A percentile compares a stretch with the other conserved stretches of the same genome.
Evolutionary conservation across 2,888 invertebrate genomes (phyloP).

Genomic region (Neoitamus cyanurus): DNA sequence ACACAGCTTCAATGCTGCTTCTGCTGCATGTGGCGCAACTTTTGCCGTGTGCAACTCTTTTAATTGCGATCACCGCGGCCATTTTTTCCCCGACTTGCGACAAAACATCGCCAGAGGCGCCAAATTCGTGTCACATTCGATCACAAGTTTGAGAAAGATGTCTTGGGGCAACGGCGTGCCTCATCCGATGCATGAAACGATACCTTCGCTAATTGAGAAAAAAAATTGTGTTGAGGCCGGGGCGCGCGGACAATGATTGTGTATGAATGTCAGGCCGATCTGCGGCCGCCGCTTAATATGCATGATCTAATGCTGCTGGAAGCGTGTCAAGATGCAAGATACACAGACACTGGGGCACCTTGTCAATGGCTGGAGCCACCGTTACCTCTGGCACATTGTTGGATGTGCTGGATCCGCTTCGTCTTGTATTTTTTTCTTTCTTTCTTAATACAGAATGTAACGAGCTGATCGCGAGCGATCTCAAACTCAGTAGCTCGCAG

Average conservation of each 20-base stretch:
- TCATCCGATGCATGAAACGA: constrained; percentile 17
- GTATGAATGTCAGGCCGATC: constrained; percentile 3
- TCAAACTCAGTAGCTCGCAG: background rate
- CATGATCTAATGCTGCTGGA: constrained; percentile 16
- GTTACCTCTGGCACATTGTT: background rate
- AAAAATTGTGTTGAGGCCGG: constrained; percentile 15
- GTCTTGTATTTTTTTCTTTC: background rate
- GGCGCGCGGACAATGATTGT: constrained; percentile 4
- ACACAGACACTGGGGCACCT: constrained; percentile 12
- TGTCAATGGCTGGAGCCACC: background rate
- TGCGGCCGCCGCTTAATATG: background rate
- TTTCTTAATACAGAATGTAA: background rate
- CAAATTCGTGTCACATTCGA: constrained; percentile 20
- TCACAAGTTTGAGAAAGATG: background rate
- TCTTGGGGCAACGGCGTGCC: background rate
- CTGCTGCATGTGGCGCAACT: background rate
- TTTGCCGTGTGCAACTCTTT: background rate
- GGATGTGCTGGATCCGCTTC: background rate
- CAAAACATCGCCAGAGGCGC: constrained; percentile 4
- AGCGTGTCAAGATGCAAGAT: constrained; percentile 32
- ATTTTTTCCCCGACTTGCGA: background rate
- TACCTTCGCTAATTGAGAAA: constrained; percentile 23
- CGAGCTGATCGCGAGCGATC: background rate
- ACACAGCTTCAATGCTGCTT: constrained; percentile 1
- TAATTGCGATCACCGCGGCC: constrained; percentile 10